Evolutionary conservation across 2,113 vertebrate genomes (phyloP).

Genomic region (Triplophysa rosa): DNA sequence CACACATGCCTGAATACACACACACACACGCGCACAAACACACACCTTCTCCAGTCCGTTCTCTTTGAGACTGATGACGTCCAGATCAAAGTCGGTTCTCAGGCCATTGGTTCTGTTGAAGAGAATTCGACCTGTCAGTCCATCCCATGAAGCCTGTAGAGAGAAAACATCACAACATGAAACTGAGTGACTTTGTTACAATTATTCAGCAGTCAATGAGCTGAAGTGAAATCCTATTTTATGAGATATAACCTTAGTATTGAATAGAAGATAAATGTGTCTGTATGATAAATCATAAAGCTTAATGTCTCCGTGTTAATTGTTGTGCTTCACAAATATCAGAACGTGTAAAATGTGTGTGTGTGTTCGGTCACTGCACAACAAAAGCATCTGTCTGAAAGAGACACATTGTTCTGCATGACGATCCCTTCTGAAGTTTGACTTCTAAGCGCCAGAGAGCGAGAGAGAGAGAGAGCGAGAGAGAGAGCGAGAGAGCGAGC

Average conservation of each 20-base stretch:
- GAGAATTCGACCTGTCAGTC: conserved; percentile 93
- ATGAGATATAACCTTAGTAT: no score
- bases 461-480: conserved; percentile 44
- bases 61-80: conserved; percentile 96
- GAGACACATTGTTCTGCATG: conserved; percentile 67
- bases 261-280: background rate
- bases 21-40: conserved; percentile 1
- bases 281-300: background rate
- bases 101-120: conserved; percentile 97
- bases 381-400: conserved; percentile 54
- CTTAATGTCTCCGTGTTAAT: background rate
- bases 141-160: conserved; percentile 93
- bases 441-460: conserved; percentile 66
- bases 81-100: conserved; percentile 96
- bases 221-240: no score
- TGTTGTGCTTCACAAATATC: conserved; percentile 20
- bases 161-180: conserved; percentile 39
- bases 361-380: background rate
- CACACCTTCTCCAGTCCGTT: conserved; percentile 95
- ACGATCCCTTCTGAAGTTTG: conserved; percentile 70
- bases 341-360: background rate
- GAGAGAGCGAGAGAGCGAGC: no score
- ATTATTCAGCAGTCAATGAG: background rate
- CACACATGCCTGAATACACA: conserved; percentile 58
- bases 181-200: background rate